Percentiles rank a stretch among this genome's conserved stretches.
phyloP scores from a whole-genome alignment of 2,113 vertebrate species.

The Xyrauchen texanus region DNA sequence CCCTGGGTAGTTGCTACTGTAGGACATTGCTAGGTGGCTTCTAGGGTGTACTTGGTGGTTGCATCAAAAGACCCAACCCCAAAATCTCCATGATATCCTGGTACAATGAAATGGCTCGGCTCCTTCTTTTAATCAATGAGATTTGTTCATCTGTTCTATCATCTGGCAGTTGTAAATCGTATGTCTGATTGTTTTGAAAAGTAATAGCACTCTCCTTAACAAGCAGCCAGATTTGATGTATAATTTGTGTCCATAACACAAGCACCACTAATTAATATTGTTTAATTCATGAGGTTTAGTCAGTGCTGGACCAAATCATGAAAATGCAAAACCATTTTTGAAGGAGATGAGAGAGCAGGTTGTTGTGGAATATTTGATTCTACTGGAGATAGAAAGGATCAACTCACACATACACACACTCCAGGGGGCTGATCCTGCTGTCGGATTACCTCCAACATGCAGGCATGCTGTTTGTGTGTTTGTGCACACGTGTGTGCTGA shows the following conservation, averaged over 20 bases:
- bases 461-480: conserved; percentile 37
- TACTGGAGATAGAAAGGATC: conserved; percentile 41
- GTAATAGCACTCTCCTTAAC: too few relatives aligned
- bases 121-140: too few relatives aligned
- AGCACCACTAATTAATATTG: neutral
- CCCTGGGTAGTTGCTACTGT: too few relatives aligned
- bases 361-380: conserved; percentile 47
- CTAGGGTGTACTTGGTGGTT: too few relatives aligned
- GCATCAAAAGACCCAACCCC: too few relatives aligned
- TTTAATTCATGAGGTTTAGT: neutral
- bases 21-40: too few relatives aligned
- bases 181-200: too few relatives aligned
- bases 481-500: conserved; percentile 20
- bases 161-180: too few relatives aligned
- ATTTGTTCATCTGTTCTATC: too few relatives aligned
- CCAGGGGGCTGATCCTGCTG: conserved; percentile 41
- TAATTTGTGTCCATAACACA: neutral
- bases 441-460: conserved; percentile 51
- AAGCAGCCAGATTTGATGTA: too few relatives aligned
- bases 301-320: neutral
- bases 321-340: conserved; percentile 22
- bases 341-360: conserved; percentile 21
- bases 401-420: conserved; percentile 37
- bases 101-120: too few relatives aligned
- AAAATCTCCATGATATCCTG: too few relatives aligned